Evolutionary conservation across 2,797 vertebrate genomes (phyloP).

Genomic region (Gallirallus australis): DNA sequence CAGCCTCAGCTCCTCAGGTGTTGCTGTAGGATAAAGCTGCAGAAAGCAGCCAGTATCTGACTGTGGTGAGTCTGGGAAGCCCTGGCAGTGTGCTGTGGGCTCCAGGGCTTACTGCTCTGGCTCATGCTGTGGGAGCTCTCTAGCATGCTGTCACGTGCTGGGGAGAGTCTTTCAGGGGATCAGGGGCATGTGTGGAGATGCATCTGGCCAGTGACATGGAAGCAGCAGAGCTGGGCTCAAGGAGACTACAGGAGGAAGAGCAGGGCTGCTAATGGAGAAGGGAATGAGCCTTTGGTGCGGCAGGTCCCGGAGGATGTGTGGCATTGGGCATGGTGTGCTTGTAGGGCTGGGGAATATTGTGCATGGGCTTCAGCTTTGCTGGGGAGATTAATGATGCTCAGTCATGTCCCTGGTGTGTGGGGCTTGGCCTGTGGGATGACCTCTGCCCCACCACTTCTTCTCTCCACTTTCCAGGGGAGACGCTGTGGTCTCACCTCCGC

Average conservation of each 20-base stretch:
- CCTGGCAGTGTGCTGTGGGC: background rate
- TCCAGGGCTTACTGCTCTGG: background rate
- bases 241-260: background rate
- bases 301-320: background rate
- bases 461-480: conserved; percentile 82
- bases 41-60: background rate
- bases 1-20: background rate
- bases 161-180: background rate
- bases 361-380: background rate
- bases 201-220: background rate
- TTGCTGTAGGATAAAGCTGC: background rate
- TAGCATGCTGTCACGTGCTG: accelerated
- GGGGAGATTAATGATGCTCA: background rate
- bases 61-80: background rate
- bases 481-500: conserved; percentile 90
- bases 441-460: background rate
- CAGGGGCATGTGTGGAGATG: background rate
- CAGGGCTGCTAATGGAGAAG: background rate
- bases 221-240: background rate
- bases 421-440: background rate
- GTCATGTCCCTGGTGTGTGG: accelerated
- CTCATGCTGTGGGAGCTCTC: background rate
- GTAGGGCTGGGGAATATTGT: background rate
- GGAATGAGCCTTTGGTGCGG: background rate
- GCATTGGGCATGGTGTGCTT: background rate